Evolutionary conservation across 1,140 invertebrate species (phyloP).

Genomic region (Andricus grossulariae): DNA sequence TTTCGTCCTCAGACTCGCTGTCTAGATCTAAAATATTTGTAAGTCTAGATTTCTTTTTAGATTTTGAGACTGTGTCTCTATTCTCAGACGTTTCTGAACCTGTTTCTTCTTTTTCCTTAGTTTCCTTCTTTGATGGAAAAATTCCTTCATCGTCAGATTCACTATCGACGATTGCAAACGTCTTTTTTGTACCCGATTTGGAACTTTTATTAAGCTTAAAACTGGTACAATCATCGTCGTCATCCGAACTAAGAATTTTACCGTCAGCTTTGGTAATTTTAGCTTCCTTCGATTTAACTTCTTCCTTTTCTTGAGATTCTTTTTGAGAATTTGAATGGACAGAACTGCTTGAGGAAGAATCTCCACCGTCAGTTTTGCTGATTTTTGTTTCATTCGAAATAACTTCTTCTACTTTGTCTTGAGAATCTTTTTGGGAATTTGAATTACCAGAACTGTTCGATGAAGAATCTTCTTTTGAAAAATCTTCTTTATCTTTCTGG

Average conservation of each 20-base stretch:
- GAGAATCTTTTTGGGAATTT: too few species aligned
- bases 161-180: slow-evolving; percentile 39
- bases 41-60: slow-evolving; percentile 33
- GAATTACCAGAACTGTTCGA: too few species aligned
- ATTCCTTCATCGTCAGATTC: slow-evolving; percentile 48
- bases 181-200: slow-evolving; percentile 12
- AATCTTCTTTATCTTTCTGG: too few species aligned
- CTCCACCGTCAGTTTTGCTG: background rate
- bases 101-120: background rate
- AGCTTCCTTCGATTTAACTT: background rate
- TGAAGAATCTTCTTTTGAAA: too few species aligned
- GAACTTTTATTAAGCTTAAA: background rate
- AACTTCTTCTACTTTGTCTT: slow-evolving; percentile 13
- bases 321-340: too few species aligned
- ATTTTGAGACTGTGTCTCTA: background rate
- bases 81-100: background rate
- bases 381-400: too few species aligned
- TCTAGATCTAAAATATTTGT: slow-evolving; percentile 37
- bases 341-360: too few species aligned
- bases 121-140: background rate
- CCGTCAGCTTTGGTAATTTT: background rate
- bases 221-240: background rate
- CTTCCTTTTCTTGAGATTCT: too few species aligned
- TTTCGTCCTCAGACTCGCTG: slow-evolving; percentile 49
- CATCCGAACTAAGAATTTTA: background rate